Base-by-base conservation (phyloP, 2,888 invertebrate species). In the Odontomyia ornata region DNA sequence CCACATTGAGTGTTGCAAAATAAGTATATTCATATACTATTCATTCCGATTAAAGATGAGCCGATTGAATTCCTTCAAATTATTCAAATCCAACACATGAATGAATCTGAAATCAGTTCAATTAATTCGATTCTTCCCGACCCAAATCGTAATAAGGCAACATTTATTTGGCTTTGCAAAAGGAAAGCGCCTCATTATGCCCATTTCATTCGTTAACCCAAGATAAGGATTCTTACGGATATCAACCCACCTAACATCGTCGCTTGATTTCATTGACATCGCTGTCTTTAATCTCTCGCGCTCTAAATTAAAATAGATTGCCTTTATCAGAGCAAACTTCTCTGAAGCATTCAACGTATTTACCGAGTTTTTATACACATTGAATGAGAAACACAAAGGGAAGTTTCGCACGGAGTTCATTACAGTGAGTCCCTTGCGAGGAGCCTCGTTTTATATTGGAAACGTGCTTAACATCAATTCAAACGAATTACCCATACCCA, bases 381-480 rank as follows among this genome's bases (percentile, higher is more conserved):
- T 21, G 23, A 43, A 67, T 18, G 23, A 18, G 3, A 36, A 36
- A 36, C 36, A 9, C 9, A 36, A 43, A n/a, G 56, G 56, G 30
- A 72, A 30, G 52, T 67, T 75, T 67, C 75, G 65, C 73, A 69
- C 69, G 57, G 60, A 75, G 71, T 75, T 77, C 71, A 77, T 77
- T 75, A 75, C 46, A 57, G 43, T 30, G 25, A 47, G 27, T 62
- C 62, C 75, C 64, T 72, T 47, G 62, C 25, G 47, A 46, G 69
- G 57, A 69, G 28, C 67, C 30, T 62, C 62, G 69, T 62, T 75
- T 71, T 67, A 69, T 77, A 78, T 78, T 78, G 76, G 47, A 78
- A 76, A 76, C 78, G 78, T 78, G 78, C 76, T 76, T 76, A 76
- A 78, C 76, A 78, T 78, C 78, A 76, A 78, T 78, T 76, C 76